Base-by-base conservation (phyloP, 2,888 invertebrate genomes). In the Andrena chrysosceles region DNA sequence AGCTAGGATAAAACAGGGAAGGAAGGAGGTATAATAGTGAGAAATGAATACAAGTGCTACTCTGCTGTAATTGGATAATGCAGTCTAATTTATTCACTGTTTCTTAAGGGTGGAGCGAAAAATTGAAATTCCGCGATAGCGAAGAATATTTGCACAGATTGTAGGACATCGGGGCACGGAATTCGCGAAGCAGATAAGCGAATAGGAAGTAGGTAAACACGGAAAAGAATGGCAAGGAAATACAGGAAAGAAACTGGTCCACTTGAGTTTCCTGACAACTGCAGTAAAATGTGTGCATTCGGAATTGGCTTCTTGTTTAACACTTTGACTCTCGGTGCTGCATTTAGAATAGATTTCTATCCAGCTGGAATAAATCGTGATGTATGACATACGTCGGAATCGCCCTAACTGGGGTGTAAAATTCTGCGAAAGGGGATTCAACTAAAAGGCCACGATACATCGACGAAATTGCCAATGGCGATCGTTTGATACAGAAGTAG, bases 211-310 rank as follows among this genome's bases (percentile, higher is more conserved):
- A 29, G 60, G 35, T 49, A 35, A 69, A 63, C 42, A 52, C 33
- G 35, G 10, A 16, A 59, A 35, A 49, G 67, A 73, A 66, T 52
- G 72, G 29, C 33, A 49, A 31, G 49, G 60, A 33, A 16, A 26
- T 23, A 31, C 33, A 49, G n/a, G 29, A 59, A 35, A 35, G 54
- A 67, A 74, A 59, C 74, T 74, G 59, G 75, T 62, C 20, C 60
- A 62, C 62, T 20, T n/a, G 52, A 23, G 29, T 54, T 69, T 76
- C 52, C 29, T 10, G 62, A 16, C 7, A 10, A 23, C 35, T 35
- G 62, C 13, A 62, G 20, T 26, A 5, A 23, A 59, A 52, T 68
- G 52, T 31, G 52, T 67, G 52, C 33, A 49, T 23, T 35, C 26
- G 23, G 4, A 35, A 56, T 31, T 56, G 56, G 33, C 35, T 35